These are phyloP conservation scores for Montipora capricornis DNA, from an alignment of 64 coral and sea anemone species.

Conservation along the genomic window DNA sequence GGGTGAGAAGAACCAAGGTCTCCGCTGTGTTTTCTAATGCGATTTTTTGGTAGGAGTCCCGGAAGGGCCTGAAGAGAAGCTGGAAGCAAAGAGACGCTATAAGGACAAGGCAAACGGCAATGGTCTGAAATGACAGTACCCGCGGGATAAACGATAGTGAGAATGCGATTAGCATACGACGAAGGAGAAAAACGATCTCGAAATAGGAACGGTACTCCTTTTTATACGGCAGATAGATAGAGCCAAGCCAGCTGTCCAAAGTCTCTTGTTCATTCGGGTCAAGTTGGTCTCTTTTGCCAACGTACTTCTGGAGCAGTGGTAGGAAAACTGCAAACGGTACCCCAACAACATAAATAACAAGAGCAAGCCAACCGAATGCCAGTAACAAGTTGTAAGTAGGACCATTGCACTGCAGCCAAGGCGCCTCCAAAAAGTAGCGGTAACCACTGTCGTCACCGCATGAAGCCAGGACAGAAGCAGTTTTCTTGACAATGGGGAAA, in stretches of 20 bases:
- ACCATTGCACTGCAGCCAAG: slow-evolving; percentile 71
- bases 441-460: slow-evolving; percentile 42
- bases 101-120: slow-evolving; percentile 18
- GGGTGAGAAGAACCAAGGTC: slow-evolving; percentile 34
- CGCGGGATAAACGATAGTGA: slow-evolving; percentile 37
- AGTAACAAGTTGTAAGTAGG: slow-evolving; percentile 25
- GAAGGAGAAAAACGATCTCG: slow-evolving; percentile 55
- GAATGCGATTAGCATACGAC: slow-evolving; percentile 58
- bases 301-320: slow-evolving; percentile 38
- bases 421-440: slow-evolving; percentile 56
- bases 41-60: background rate
- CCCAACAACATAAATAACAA: slow-evolving; percentile 56
- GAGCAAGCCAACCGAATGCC: slow-evolving; percentile 36
- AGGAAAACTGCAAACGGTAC: slow-evolving; percentile 73
- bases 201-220: slow-evolving; percentile 32
- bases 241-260: slow-evolving; percentile 72
- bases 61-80: slow-evolving; percentile 36
- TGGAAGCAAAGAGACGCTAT: slow-evolving; percentile 42
- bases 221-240: slow-evolving; percentile 77
- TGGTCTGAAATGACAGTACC: slow-evolving; percentile 39
- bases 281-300: slow-evolving; percentile 3
- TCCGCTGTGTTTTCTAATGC: slow-evolving; percentile 57
- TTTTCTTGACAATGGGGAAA: slow-evolving; percentile 79
- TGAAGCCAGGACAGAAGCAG: slow-evolving; percentile 58
- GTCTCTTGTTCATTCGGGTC: slow-evolving; percentile 22